Percentiles rank a stretch among this genome's conserved stretches.
Evolutionary conservation across 1,140 invertebrate species (phyloP).

Genomic region (Idris sp.): DNA sequence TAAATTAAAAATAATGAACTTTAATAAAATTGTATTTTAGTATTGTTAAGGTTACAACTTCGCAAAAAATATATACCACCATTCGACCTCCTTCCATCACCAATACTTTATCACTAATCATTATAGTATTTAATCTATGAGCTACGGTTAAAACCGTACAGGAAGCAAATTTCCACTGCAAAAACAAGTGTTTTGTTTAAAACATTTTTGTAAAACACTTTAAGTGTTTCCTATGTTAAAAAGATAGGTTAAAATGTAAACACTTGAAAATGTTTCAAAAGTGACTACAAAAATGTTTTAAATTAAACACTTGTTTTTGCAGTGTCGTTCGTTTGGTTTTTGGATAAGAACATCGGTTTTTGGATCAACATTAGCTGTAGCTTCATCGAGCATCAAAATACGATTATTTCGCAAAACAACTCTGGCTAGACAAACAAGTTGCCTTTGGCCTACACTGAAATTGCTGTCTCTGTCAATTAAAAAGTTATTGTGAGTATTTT

Average conservation of each 20-base stretch:
- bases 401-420: slow-evolving; percentile 83
- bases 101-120: slow-evolving; percentile 81
- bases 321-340: slow-evolving; percentile 74
- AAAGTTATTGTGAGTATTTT: no score
- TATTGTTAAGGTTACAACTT: no score
- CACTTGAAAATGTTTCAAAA: no score
- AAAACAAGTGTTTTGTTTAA: no score
- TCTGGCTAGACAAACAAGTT: slow-evolving; percentile 84
- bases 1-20: no score
- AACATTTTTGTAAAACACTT: no score
- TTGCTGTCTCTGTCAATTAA: slow-evolving; percentile 83
- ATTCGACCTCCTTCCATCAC: slow-evolving; percentile 81
- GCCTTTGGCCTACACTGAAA: slow-evolving; percentile 84
- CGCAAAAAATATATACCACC: slow-evolving; percentile 70
- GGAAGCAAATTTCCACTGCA: slow-evolving; percentile 76
- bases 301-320: no score
- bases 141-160: slow-evolving; percentile 84
- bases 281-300: no score
- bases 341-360: slow-evolving; percentile 79
- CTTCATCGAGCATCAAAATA: slow-evolving; percentile 87
- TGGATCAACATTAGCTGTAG: slow-evolving; percentile 87
- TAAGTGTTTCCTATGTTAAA: no score
- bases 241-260: no score
- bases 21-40: slow-evolving; percentile 2
- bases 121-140: slow-evolving; percentile 81